These are phyloP conservation scores for Tringa solitaria DNA, from an alignment of 2,113 vertebrate species.

Conservation along the genomic window DNA sequence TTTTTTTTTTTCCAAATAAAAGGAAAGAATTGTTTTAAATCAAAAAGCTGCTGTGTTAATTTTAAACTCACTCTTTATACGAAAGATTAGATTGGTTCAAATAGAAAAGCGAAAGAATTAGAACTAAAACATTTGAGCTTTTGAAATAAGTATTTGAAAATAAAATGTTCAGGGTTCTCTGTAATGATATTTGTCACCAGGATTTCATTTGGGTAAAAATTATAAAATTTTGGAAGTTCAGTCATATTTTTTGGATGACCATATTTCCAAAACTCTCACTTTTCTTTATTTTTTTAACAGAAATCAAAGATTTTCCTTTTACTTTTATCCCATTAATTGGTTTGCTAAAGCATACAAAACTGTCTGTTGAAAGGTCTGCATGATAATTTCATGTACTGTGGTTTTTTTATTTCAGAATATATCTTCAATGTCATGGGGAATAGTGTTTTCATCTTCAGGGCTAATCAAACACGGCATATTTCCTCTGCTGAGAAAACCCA, in stretches of 20 bases:
- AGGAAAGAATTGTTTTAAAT: not conserved
- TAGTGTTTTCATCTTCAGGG: not conserved
- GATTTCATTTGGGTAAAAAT: not conserved
- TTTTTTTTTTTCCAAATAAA: not conserved
- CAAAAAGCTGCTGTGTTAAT: not conserved
- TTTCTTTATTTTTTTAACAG: not conserved
- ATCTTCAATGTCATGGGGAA: not conserved
- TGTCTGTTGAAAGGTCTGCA: not conserved
- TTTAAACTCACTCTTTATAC: not conserved
- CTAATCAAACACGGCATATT: not conserved
- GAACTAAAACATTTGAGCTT: not conserved
- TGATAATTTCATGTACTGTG: not conserved
- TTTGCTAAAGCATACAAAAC: not conserved
- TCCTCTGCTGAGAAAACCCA: not conserved
- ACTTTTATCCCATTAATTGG: not conserved
- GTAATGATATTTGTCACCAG: not conserved
- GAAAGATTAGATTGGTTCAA: not conserved
- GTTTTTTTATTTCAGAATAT: not conserved
- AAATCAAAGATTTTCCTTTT: not conserved
- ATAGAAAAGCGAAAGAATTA: not conserved
- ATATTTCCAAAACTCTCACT: not conserved
- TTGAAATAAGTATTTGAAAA: not conserved
- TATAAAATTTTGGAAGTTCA: rapidly evolving
- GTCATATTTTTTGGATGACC: not conserved
- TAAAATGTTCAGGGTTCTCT: not conserved